Conservation (phyloP, 2,797 vertebrate genomes). For the Ptychadena robeensis region DNA sequence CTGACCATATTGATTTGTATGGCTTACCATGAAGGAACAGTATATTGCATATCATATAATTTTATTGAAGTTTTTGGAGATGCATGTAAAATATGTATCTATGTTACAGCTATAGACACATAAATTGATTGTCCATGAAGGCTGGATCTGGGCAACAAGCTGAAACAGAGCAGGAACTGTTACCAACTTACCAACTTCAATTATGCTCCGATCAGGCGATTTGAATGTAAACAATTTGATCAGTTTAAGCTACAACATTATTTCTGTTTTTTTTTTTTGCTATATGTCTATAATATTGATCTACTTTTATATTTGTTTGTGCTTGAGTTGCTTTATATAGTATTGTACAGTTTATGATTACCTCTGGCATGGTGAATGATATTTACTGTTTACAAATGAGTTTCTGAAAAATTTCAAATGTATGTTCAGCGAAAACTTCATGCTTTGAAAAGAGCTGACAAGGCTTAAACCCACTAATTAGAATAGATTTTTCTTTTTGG, state of each 20-base stretch:
- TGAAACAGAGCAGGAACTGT: neutral
- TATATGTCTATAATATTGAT: neutral
- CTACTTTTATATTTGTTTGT: neutral
- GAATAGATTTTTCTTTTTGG: too few species aligned
- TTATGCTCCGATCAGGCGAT: neutral
- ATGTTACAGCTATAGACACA: neutral
- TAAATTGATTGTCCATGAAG: neutral
- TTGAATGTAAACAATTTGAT: neutral
- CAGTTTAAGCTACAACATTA: neutral
- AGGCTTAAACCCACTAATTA: too few species aligned
- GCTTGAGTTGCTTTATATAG: conserved; percentile 7
- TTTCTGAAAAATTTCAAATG: too few species aligned
- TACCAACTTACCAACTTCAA: neutral
- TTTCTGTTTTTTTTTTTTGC: neutral
- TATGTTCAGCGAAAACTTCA: too few species aligned
- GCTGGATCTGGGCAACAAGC: too few species aligned
- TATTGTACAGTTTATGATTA: neutral
- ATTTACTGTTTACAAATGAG: neutral
- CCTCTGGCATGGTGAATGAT: neutral
- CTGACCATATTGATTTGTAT: neutral
- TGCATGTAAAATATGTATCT: neutral
- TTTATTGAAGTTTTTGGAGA: neutral
- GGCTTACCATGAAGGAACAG: neutral
- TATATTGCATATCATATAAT: neutral
- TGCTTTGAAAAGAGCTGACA: too few species aligned